phyloP scores from a whole-genome alignment of 2,113 vertebrate species.

The Neodontobutis hainanensis region DNA sequence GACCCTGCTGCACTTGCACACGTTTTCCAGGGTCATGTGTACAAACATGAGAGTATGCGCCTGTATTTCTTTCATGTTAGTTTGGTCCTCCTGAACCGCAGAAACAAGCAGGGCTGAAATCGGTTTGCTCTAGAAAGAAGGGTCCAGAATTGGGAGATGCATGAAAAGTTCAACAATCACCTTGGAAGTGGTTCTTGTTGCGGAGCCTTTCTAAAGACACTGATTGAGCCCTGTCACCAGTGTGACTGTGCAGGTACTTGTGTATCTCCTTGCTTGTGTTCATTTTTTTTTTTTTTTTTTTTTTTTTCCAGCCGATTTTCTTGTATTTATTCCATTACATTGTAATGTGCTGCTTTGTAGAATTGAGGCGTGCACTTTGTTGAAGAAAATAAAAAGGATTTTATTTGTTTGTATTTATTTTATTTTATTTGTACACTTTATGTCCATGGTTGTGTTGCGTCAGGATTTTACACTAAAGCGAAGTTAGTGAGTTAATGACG shows the following conservation, averaged over 20 bases:
- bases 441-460: neutral
- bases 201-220: constrained; percentile 49
- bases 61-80: constrained; percentile 66
- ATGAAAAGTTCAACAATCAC: constrained; percentile 35
- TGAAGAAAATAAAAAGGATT: constrained; percentile 82
- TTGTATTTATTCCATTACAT: constrained; percentile 91
- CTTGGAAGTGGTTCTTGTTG: constrained; percentile 22
- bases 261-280: constrained; percentile 65
- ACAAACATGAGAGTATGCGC: constrained; percentile 65
- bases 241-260: constrained; percentile 80
- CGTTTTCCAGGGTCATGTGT: constrained; percentile 68
- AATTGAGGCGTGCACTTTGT: constrained; percentile 86
- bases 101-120: constrained; percentile 53
- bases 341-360: constrained; percentile 91
- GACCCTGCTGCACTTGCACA: constrained; percentile 70
- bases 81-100: constrained; percentile 56
- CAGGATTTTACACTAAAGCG: constrained; percentile 11
- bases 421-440: constrained; percentile 20
- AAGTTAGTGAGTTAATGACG: constrained; percentile 33
- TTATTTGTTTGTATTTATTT: constrained; percentile 80
- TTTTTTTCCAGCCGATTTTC: constrained; percentile 79
- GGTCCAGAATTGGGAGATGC: constrained; percentile 21
- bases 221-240: constrained; percentile 56
- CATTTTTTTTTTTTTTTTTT: constrained; percentile 75
- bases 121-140: constrained; percentile 48